phyloP scores from a whole-genome alignment of 2,113 vertebrate genomes.

The Irena cyanogastra region DNA sequence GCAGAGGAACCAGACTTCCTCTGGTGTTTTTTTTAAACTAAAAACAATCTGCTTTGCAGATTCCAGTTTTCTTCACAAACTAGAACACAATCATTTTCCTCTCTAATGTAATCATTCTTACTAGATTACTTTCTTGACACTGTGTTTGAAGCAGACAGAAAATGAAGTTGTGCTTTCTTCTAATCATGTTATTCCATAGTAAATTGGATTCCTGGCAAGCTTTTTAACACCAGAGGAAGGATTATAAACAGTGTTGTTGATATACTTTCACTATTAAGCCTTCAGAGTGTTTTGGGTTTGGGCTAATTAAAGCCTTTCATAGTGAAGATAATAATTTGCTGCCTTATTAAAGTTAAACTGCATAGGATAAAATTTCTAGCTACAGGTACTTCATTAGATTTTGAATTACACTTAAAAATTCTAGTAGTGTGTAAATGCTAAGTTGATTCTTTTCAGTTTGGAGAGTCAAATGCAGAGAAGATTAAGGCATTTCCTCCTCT shows the following conservation, averaged over 20 bases:
- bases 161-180: not conserved
- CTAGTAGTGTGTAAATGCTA: not conserved
- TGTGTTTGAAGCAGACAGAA: not conserved
- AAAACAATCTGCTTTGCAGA: not conserved
- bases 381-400: not conserved
- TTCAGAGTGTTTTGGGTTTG: not conserved
- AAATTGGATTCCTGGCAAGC: not conserved
- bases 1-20: slow-evolving; percentile 5
- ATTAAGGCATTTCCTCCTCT: not conserved
- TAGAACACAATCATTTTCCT: not conserved
- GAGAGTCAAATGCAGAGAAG: not conserved
- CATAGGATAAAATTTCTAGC: not conserved
- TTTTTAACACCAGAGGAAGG: not conserved
- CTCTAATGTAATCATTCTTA: not conserved
- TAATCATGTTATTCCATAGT: not conserved
- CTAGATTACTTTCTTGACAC: not conserved
- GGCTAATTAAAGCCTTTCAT: not conserved
- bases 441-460: not conserved
- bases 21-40: not conserved
- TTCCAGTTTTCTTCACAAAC: not conserved
- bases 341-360: not conserved
- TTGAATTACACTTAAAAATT: not conserved
- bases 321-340: not conserved
- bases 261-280: not conserved
- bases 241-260: not conserved